Conservation (phyloP, 2,113 vertebrate species). For the Protobothrops flavoviridis region DNA sequence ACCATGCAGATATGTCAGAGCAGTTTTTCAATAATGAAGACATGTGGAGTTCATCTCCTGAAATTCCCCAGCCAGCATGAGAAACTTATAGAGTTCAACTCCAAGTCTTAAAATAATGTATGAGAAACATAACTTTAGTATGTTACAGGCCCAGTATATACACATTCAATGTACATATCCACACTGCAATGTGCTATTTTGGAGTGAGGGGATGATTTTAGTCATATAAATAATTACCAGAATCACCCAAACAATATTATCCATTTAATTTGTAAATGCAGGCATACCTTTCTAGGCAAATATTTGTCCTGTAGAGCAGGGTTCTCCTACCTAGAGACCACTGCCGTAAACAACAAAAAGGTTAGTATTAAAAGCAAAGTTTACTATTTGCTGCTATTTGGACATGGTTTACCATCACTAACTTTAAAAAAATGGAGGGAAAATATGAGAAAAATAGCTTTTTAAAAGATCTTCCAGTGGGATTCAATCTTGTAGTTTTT, state of each 20-base stretch:
- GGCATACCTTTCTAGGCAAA: not conserved
- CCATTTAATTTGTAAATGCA: not conserved
- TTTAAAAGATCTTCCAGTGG: constrained; percentile 33
- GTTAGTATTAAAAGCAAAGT: not conserved
- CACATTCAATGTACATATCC: not conserved
- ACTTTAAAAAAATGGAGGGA: constrained; percentile 1
- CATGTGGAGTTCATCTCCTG: not conserved
- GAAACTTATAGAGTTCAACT: not conserved
- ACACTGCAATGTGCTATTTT: not conserved
- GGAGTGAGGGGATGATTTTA: not conserved
- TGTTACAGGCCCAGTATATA: not conserved
- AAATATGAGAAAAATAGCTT: not conserved
- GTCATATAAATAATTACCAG: not conserved
- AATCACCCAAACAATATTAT: not conserved
- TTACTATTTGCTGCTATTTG: not conserved
- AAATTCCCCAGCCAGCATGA: not conserved
- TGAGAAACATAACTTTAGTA: not conserved
- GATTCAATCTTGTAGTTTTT: constrained; percentile 18
- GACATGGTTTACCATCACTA: not conserved
- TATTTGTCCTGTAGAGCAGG: not conserved
- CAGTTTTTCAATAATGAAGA: not conserved
- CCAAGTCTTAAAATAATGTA: not conserved
- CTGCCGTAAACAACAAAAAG: not conserved
- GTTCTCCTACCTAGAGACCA: not conserved
- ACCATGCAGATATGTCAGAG: not conserved